Base-by-base conservation (phyloP, 1,140 invertebrate genomes). In the Rhizoglyphus robini region DNA sequence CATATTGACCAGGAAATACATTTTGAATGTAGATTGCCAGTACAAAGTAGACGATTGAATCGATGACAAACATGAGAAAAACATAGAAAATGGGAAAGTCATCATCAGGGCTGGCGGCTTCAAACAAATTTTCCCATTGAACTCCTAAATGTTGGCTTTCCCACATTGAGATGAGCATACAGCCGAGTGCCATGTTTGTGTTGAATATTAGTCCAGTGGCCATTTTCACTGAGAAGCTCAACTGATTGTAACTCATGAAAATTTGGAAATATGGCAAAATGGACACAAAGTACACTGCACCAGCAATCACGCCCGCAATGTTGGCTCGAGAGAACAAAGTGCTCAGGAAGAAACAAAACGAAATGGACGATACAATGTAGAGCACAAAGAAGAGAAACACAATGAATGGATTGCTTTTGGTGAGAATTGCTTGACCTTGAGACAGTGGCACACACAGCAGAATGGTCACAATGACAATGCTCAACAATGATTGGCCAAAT, bases 111-210 rank as follows among this genome's bases (percentile, higher is more conserved):
- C 85, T 80, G 0, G 85, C 79, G 0, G 83, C 80, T 0, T 73
- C 75, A 63, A 80, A 83, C 4, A 91, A 76, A 68, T 87, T 86
- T 31, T 74, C 69, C 87, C 88, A 92, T 71, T 89, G 85, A 20
- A 86, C 73, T 36, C 87, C 87, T 8, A 79, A 71, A 4, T 79
- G 80, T 67, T 78, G 74, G 69, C 82, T 78, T 73, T 84, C 83
- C 69, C 75, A 81, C 23, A 75, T 71, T 0, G 81, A 76, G 38
- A 84, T 76, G 67, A 82, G 81, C 41, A 74, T 77, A 68, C 81
- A 82, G 3, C 81, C 82, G 69, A 81, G 78, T 0, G 82, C 82
- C 74, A 84, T 82, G 0, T 81, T 81, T 13, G 83, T 80, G 72
- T 81, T 82, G 8, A 80, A 81, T 4, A 81, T 75, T 1, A 83